Conservation (phyloP, 2,888 invertebrate species). For the Anthophora plumipes region DNA sequence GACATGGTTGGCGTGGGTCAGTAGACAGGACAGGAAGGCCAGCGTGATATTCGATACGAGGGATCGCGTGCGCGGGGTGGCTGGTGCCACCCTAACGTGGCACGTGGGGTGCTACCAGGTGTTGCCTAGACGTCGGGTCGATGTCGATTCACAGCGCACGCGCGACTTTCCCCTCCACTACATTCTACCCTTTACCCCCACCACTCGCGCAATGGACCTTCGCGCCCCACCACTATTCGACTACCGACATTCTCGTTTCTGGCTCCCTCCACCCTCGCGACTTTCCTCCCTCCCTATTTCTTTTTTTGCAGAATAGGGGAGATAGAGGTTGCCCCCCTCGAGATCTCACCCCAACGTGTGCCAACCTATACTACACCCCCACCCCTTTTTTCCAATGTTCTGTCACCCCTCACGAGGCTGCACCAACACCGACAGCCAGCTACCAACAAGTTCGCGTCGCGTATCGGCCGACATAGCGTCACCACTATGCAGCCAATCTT, state of each 20-base stretch:
- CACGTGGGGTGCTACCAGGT: slow-evolving; percentile 81
- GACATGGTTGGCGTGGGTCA: slow-evolving; percentile 78
- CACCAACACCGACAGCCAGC: slow-evolving; percentile 41
- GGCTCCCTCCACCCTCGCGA: slow-evolving; percentile 50
- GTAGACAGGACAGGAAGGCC: slow-evolving; percentile 75
- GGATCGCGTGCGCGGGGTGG: slow-evolving; percentile 69
- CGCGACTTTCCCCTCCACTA: slow-evolving; percentile 61
- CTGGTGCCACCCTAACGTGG: slow-evolving; percentile 76
- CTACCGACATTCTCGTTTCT: slow-evolving; percentile 36
- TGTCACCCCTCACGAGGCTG: slow-evolving; percentile 5
- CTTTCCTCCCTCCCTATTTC: no score
- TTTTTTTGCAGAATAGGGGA: slow-evolving; percentile 53
- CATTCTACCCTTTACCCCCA: neutral
- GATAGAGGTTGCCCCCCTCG: slow-evolving; percentile 38
- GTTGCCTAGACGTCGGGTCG: slow-evolving; percentile 79
- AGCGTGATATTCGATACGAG: slow-evolving; percentile 77
- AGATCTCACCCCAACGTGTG: slow-evolving; percentile 21
- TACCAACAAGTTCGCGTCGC: slow-evolving; percentile 70
- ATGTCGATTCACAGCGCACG: slow-evolving; percentile 76
- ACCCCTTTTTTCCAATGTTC: no score
- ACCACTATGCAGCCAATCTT: slow-evolving; percentile 71
- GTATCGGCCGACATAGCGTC: slow-evolving; percentile 65
- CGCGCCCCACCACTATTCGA: slow-evolving; percentile 16
- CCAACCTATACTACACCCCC: neutral
- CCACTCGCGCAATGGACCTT: slow-evolving; percentile 32